These are phyloP conservation scores for Emmelina monodactyla DNA, from an alignment of 2,888 invertebrate species.

Conservation along the genomic window DNA sequence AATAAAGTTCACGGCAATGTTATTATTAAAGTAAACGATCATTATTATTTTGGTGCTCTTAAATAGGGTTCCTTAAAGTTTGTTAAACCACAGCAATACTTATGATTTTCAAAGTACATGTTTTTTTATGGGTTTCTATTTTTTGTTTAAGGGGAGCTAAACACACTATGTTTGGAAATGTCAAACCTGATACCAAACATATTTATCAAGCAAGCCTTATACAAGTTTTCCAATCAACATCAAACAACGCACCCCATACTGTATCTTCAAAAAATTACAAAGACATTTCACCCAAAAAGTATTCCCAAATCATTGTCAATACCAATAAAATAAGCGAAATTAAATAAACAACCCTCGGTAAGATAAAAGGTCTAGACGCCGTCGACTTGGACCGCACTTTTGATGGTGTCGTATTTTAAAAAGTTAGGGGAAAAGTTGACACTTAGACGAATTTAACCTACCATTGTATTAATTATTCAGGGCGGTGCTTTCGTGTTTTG, in stretches of 20 bases:
- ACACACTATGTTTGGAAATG: too few relatives aligned
- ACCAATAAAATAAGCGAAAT: conserved; percentile 59
- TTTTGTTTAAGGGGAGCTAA: too few relatives aligned
- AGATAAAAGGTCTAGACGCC: conserved; percentile 60
- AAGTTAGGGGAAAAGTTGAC: conserved; percentile 61
- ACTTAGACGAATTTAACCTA: conserved; percentile 63
- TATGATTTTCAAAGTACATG: too few relatives aligned
- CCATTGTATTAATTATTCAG: conserved; percentile 66
- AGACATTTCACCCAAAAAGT: conserved; percentile 28
- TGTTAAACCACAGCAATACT: too few relatives aligned
- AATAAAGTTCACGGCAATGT: too few relatives aligned
- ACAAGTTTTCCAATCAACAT: conserved; percentile 58
- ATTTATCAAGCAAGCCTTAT: conserved; percentile 44
- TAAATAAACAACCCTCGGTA: conserved; percentile 53
- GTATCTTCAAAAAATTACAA: conserved; percentile 18
- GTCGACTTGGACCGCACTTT: conserved; percentile 49
- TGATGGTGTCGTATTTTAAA: conserved; percentile 59
- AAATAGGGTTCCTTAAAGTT: too few relatives aligned
- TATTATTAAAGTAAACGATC: too few relatives aligned
- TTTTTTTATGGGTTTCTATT: too few relatives aligned
- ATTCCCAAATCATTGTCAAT: conserved; percentile 58
- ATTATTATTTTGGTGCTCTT: too few relatives aligned
- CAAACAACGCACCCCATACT: conserved; percentile 31
- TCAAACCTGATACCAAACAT: too few relatives aligned
- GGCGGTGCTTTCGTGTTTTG: conserved; percentile 52